Percentiles rank a stretch among this genome's conserved stretches.
phyloP scores from a whole-genome alignment of 1,140 invertebrate genomes.

The Diuraphis noxia region DNA sequence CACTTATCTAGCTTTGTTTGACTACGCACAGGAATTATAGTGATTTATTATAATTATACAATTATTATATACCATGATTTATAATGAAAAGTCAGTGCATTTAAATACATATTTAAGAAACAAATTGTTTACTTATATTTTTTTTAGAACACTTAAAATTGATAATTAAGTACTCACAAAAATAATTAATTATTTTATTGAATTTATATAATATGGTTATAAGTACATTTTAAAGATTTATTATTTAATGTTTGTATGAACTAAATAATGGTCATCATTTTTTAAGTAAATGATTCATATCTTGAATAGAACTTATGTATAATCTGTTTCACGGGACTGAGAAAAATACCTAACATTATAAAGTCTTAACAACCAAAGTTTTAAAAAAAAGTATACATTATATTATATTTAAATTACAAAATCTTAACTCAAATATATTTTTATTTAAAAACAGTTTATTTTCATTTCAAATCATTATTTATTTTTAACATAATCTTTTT shows the following conservation, averaged over 20 bases:
- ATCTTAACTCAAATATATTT: not conserved
- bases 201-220: not conserved
- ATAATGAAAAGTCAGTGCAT: no score
- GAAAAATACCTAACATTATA: not conserved
- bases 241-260: not conserved
- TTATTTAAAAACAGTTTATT: not conserved
- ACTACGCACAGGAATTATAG: not conserved
- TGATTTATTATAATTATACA: not conserved
- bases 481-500: no score
- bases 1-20: not conserved
- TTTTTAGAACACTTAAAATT: not conserved
- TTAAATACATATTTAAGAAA: not conserved
- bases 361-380: not conserved
- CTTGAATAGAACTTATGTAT: not conserved
- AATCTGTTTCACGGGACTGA: not conserved
- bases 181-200: not conserved
- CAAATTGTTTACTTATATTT: not conserved
- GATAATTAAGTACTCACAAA: not conserved
- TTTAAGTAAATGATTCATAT: not conserved
- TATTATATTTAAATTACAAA: not conserved
- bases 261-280: not conserved
- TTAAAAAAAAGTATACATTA: not conserved
- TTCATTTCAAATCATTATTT: no score
- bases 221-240: not conserved
- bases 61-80: not conserved